Percentiles rank a stretch among this genome's conserved stretches.
Conservation (phyloP, 2,113 vertebrate species). For the Bubo bubo region DNA sequence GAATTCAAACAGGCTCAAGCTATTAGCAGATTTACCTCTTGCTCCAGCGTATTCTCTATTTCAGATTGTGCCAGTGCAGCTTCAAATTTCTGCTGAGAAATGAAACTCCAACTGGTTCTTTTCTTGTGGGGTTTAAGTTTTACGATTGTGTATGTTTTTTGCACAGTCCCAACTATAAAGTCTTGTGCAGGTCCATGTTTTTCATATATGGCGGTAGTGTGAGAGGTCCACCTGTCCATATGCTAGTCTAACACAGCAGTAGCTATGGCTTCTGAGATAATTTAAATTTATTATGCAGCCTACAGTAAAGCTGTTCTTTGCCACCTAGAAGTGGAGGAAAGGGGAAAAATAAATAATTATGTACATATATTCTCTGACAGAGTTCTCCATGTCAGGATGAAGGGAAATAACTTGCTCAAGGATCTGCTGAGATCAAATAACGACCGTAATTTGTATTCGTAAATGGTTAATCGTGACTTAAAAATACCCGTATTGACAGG, state of each 20-base stretch:
- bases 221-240: background rate
- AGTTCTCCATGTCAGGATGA: background rate
- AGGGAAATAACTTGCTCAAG: background rate
- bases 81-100: background rate
- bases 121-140: background rate
- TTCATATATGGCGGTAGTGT: background rate
- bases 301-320: background rate
- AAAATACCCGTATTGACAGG: conserved; percentile 37
- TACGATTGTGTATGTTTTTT: background rate
- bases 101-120: accelerated
- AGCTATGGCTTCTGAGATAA: background rate
- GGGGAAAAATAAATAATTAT: background rate
- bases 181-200: background rate
- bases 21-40: background rate
- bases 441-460: background rate
- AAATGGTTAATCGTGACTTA: conserved; percentile 8
- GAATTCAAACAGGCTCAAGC: background rate
- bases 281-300: background rate
- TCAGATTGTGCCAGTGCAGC: background rate
- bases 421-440: background rate
- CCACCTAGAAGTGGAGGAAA: background rate
- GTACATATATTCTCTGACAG: background rate
- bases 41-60: background rate
- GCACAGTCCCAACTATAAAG: background rate
- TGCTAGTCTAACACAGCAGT: background rate